Evolutionary conservation across 2,888 invertebrate species (phyloP).

Genomic region (Barypeithes pellucidus): DNA sequence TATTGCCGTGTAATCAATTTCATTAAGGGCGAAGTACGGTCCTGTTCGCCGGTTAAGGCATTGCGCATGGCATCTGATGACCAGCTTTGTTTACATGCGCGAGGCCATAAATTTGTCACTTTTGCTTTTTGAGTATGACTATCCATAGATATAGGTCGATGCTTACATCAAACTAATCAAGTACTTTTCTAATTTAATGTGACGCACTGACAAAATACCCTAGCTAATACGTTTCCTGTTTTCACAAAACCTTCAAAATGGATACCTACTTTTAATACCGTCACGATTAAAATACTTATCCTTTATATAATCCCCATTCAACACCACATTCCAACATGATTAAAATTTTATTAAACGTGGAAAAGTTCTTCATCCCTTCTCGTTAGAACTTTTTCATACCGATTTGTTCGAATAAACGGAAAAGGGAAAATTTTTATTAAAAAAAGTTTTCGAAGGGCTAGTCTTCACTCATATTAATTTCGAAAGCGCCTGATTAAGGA

Average conservation of each 20-base stretch:
- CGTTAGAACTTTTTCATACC: neutral
- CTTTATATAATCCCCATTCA: neutral
- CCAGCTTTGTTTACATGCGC: no score
- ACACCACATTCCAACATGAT: neutral
- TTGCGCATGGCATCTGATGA: no score
- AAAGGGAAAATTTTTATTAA: constrained; percentile 16
- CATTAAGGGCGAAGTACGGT: no score
- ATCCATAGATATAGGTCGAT: no score
- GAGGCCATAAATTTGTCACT: no score
- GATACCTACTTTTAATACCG: neutral
- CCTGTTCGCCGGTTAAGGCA: no score
- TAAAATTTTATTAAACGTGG: constrained; percentile 18
- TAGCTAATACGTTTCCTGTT: neutral
- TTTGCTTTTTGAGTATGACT: no score
- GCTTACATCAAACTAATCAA: no score
- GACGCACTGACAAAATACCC: no score
- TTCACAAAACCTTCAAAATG: neutral
- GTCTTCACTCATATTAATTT: constrained; percentile 10
- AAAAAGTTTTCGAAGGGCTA: neutral
- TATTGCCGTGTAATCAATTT: no score
- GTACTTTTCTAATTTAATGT: no score
- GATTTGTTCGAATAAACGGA: constrained; percentile 10
- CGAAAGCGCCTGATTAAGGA: neutral
- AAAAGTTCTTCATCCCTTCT: constrained; percentile 4
- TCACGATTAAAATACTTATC: neutral